Evolutionary conservation across 2,888 invertebrate species (phyloP), one percentile per base, ranked within the genome.

Genomic region (Schizotus pectinicornis): DNA sequence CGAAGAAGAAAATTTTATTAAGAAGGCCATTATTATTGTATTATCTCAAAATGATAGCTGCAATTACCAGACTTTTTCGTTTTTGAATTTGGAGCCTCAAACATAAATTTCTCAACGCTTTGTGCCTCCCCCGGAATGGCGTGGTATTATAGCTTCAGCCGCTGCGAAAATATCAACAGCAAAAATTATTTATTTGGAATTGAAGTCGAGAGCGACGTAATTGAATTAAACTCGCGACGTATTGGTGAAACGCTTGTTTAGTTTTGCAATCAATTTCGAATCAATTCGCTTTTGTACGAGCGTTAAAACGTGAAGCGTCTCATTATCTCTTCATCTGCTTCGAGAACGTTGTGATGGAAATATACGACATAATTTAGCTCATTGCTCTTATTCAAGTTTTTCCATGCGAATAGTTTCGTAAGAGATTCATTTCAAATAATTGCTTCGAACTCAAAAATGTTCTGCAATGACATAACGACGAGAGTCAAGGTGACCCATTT

Each of bases 251-350:
- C 54, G 47, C 54, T 22, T 22, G 22, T 47, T 54, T 54, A 47
- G 41, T 54, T 54, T 54, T 34, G 54, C 47, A 54, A 54, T 54
- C 54, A 54, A 54, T 47, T 54, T 41, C 30, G 45, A 52, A 53
- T 53, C 53, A 53, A 53, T 53, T 32, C 34, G 11, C 22, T 22
- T 22, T 22, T 22, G 22, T 22, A 22, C 22, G 5, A 22, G 51
- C 31, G 36, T 42, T 39, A 39, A 32, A 45, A 46, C 53, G 45
- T 53, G 53, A 53, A 53, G 33, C 32, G 31, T 46, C 45, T 53
- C 34, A 34, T 53, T 53, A 53, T 37, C 13, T 34, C 14, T 34
- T 50, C 22, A 50, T 50, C 14, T 14, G 34, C 39, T 50, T 49
- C 34, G n/a, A 49, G 41, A 50, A 34, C 50, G 31, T 32, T 50